Percentiles rank a stretch among this genome's conserved stretches.
phyloP scores from a whole-genome alignment of 2,113 vertebrate genomes.

The Propithecus coquereli region DNA sequence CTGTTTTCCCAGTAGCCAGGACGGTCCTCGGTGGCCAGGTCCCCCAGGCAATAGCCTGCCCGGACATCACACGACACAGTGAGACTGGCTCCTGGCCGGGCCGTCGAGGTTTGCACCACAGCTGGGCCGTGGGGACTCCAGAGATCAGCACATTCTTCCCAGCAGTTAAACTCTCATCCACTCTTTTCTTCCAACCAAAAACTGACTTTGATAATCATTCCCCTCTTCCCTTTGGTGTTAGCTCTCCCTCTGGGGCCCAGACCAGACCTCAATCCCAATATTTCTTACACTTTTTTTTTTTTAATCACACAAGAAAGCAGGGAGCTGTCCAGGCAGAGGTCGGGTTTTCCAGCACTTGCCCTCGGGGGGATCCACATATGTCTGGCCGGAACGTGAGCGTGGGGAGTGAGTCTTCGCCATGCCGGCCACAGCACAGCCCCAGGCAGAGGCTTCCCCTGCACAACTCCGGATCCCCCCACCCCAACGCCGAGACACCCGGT shows the following conservation, averaged over 20 bases:
- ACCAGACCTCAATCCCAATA: no score
- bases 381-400: background rate
- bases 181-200: background rate
- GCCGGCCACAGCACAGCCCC: rapidly evolving
- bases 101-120: rapidly evolving
- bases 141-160: background rate
- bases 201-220: background rate
- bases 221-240: background rate
- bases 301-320: no score
- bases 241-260: background rate
- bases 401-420: background rate
- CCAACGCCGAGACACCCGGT: background rate
- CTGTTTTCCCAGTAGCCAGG: background rate
- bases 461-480: no score
- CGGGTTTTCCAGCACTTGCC: background rate
- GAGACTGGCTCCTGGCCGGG: background rate
- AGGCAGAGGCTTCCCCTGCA: background rate
- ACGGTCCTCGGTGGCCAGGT: background rate
- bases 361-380: background rate
- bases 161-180: background rate
- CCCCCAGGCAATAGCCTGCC: background rate
- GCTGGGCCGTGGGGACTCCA: background rate
- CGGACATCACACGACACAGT: no score
- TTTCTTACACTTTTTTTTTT: background rate
- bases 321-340: background rate